Evolutionary conservation across 2,797 vertebrate species (phyloP).

Genomic region (Labroides dimidiatus): DNA sequence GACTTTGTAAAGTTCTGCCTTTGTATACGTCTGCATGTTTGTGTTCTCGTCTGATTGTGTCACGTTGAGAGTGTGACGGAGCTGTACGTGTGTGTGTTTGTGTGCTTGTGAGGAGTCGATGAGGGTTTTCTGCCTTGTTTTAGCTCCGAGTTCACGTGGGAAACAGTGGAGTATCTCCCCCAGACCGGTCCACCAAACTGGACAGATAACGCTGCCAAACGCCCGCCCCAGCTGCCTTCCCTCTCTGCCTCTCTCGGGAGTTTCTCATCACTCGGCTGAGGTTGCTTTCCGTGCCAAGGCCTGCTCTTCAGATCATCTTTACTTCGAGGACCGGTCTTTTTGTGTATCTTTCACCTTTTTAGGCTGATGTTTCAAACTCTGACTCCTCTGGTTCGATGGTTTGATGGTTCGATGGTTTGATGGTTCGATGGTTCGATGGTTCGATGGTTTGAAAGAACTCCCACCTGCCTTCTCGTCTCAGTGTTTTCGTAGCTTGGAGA

Average conservation of each 20-base stretch:
- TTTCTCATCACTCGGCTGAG: constrained; percentile 38
- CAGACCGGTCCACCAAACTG: constrained; percentile 29
- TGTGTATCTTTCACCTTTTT: constrained; percentile 30
- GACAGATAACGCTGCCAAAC: constrained; percentile 68
- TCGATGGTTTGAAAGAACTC: constrained; percentile 32
- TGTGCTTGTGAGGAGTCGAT: constrained; percentile 32
- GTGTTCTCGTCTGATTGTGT: constrained; percentile 63
- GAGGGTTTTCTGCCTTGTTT: constrained; percentile 46
- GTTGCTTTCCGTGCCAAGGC: constrained; percentile 62
- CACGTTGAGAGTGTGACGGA: constrained; percentile 37
- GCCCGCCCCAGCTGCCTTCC: constrained; percentile 73
- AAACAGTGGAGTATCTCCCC: constrained; percentile 41
- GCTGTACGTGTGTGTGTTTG: constrained; percentile 36
- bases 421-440: no score
- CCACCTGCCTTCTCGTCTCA: constrained; percentile 45
- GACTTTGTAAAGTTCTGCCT: constrained; percentile 75
- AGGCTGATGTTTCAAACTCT: constrained; percentile 24
- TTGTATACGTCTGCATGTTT: constrained; percentile 76
- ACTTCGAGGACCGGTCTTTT: constrained; percentile 24
- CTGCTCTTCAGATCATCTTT: constrained; percentile 30
- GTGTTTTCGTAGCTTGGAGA: constrained; percentile 44
- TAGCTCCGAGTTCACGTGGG: constrained; percentile 55
- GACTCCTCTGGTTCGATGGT: no score
- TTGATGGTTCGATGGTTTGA: no score
- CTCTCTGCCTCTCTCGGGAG: constrained; percentile 63